Percentiles rank a stretch among this genome's conserved stretches.
phyloP scores from a whole-genome alignment of 2,113 vertebrate species.

The Cyprinodon tularosa region DNA sequence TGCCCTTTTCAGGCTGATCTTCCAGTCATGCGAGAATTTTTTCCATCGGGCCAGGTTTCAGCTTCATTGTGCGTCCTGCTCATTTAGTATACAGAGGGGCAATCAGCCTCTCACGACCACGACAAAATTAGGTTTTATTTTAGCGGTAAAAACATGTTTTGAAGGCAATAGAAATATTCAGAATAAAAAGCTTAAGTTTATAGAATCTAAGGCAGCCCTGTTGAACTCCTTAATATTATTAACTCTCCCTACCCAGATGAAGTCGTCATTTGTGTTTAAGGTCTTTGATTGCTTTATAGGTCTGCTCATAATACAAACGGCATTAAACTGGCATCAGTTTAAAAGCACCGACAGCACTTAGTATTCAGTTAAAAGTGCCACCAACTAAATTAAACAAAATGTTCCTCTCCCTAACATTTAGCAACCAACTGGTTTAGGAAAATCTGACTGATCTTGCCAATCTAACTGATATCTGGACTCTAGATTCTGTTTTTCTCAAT shows the following conservation, averaged over 20 bases:
- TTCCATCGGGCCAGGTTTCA: no score
- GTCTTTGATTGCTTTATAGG: slow-evolving; percentile 32
- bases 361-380: slow-evolving; percentile 79
- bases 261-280: slow-evolving; percentile 41
- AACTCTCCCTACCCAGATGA: slow-evolving; percentile 52
- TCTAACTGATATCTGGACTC: slow-evolving; percentile 35
- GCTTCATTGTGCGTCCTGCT: no score
- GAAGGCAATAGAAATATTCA: slow-evolving; percentile 21
- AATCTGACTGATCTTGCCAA: slow-evolving; percentile 56
- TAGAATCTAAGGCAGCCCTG: slow-evolving; percentile 57
- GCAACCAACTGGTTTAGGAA: slow-evolving; percentile 56
- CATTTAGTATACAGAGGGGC: no score
- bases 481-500: slow-evolving; percentile 21
- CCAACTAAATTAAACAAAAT: slow-evolving; percentile 73
- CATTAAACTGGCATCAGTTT: slow-evolving; percentile 73
- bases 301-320: slow-evolving; percentile 59
- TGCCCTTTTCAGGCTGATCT: no score
- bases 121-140: slow-evolving; percentile 23
- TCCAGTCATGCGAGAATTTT: no score
- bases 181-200: slow-evolving; percentile 52
- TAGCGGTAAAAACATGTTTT: neutral
- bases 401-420: slow-evolving; percentile 59
- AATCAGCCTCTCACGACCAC: no score
- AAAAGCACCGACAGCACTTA: slow-evolving; percentile 64
- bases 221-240: slow-evolving; percentile 67